Evolutionary conservation across 2,888 invertebrate species (phyloP), one percentile per base, ranked within the genome.

Genomic region (Disparrhopalites patrizii): DNA sequence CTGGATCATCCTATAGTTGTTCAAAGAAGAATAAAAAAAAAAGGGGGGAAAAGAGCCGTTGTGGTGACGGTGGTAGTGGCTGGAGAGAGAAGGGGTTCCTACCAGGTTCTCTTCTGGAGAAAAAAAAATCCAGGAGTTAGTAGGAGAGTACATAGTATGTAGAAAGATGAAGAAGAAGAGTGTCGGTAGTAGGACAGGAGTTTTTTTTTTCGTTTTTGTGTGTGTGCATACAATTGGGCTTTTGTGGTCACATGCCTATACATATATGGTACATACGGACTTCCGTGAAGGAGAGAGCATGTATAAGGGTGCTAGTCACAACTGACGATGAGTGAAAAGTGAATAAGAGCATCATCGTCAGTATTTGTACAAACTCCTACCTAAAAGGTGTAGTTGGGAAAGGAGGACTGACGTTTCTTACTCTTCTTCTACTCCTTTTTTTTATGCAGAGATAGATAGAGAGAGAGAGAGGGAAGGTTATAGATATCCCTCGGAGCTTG

Each of bases 281-380:
- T 36, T 10, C 7, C 7, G 43, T 43, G 43, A 47, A 47, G 25
- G 20, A 23, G 47, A 25, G 47, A 47, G 23, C 47, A 3, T 3
- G 15, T 47, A 47, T 47, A 47, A 7, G 8, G 25, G 47, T 20
- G 47, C 36, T 33, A 36, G 56, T 56, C 56, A 56, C 20, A 38
- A 36, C 36, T 20, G 56, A 56, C 56, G 56, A 56, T 56, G 54
- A 54, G 54, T 54, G 56, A 56, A 56, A 56, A 56, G 56, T 33
- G 56, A 56, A 38, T 36, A 56, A 56, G 56, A 56, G 56, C 56
- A 56, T 38, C 25, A 23, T 56, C 54, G 54, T 54, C 54, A 54
- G 31, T 54, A 54, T 54, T 54, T 54, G 54, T 54, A 54, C 31
- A 31, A 54, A 54, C 20, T 28, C 20, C 31, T 54, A 31, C 31